phyloP scores from a whole-genome alignment of 1,140 invertebrate species.

The Uloborus diversus region DNA sequence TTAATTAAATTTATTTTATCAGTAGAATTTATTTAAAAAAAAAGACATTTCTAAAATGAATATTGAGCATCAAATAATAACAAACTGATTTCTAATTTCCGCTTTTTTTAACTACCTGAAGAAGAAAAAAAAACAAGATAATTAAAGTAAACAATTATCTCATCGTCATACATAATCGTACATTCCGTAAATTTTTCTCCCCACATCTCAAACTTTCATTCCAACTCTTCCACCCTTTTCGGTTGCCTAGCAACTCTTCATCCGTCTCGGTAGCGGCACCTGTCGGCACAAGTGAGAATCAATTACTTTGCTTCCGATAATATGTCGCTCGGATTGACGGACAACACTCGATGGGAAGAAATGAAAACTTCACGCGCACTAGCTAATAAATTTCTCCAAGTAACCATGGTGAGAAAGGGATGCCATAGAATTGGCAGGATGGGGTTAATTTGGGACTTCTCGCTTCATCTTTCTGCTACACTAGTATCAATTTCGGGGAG shows the following conservation, averaged over 20 bases:
- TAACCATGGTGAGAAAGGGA: conserved; percentile 15
- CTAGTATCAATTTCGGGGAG: no score
- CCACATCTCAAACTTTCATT: no score
- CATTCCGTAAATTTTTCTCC: no score
- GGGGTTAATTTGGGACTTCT: conserved; percentile 50
- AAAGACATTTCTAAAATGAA: no score
- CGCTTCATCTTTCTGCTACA: no score
- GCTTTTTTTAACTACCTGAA: background rate
- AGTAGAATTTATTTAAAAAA: no score
- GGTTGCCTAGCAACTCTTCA: conserved; percentile 23
- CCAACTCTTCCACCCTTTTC: background rate
- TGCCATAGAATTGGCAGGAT: background rate
- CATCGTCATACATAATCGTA: no score
- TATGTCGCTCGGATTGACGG: conserved; percentile 5
- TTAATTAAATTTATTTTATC: no score
- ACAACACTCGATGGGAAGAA: conserved; percentile 26
- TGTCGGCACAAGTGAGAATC: conserved; percentile 40
- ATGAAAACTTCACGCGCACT: conserved; percentile 19
- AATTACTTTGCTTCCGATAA: conserved; percentile 25
- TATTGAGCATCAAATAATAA: no score
- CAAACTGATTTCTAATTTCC: background rate
- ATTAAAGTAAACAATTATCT: background rate
- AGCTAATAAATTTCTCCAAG: conserved; percentile 31
- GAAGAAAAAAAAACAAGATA: background rate
- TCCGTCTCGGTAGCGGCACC: conserved; percentile 36